phyloP scores from a whole-genome alignment of 2,888 invertebrate genomes.

The Rotaria macrura region DNA sequence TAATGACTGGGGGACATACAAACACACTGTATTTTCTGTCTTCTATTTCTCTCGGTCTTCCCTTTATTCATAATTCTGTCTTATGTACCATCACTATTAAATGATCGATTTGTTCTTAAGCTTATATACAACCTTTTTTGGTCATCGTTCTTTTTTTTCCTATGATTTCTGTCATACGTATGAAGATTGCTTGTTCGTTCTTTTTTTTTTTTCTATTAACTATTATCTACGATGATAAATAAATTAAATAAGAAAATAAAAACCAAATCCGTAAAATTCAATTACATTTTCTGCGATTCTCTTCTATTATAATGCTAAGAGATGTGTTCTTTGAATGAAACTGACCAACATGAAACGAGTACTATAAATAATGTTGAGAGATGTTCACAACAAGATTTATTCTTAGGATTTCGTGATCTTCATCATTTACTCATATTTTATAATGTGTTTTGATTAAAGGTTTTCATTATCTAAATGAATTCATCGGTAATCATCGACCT shows the following conservation, averaged over 20 bases:
- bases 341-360: too few relatives aligned
- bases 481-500: too few relatives aligned
- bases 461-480: too few relatives aligned
- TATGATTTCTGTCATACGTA: not conserved
- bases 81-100: not conserved
- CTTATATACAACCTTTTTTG: not conserved
- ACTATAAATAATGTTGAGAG: too few relatives aligned
- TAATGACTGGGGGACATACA: not conserved
- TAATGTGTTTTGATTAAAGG: too few relatives aligned
- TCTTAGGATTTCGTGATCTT: too few relatives aligned
- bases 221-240: not conserved
- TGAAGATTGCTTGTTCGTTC: not conserved
- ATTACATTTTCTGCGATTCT: too few relatives aligned
- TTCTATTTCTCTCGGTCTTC: not conserved
- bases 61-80: not conserved
- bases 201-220: not conserved
- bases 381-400: too few relatives aligned
- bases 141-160: not conserved
- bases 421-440: too few relatives aligned
- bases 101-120: not conserved
- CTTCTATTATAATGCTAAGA: too few relatives aligned
- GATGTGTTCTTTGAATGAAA: too few relatives aligned
- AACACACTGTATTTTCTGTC: not conserved
- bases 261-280: not conserved
- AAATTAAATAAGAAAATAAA: not conserved